phyloP scores from a whole-genome alignment of 2,113 vertebrate species.

The Spilogale gracilis region DNA sequence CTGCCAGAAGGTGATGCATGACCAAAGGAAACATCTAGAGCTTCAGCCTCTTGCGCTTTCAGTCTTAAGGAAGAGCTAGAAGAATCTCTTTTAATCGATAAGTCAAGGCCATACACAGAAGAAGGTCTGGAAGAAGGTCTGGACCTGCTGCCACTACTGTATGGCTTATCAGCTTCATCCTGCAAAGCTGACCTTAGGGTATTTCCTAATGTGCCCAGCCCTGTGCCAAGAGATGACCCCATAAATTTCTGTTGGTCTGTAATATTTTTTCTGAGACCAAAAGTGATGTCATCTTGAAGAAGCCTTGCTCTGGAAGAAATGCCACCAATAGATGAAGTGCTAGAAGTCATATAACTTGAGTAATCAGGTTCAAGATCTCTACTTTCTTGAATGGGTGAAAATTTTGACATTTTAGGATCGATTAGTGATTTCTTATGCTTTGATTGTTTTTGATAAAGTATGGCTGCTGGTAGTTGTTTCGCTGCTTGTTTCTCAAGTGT shows the following conservation, averaged over 20 bases:
- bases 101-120: conserved; percentile 97
- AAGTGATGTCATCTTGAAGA: conserved; percentile 98
- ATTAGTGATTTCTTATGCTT: conserved; percentile 97
- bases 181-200: conserved; percentile 91
- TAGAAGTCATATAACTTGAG: conserved; percentile 94
- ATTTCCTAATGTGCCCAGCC: conserved; percentile 92
- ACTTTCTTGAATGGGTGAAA: conserved; percentile 97
- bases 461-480: conserved; percentile 97
- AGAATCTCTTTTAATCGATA: conserved; percentile 97
- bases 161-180: conserved; percentile 95
- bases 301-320: conserved; percentile 95
- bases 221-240: conserved; percentile 92
- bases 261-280: conserved; percentile 98
- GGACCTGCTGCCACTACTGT: conserved; percentile 95
- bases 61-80: conserved; percentile 97
- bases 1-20: conserved; percentile 93
- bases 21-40: conserved; percentile 95
- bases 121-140: conserved; percentile 97
- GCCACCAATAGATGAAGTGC: conserved; percentile 93
- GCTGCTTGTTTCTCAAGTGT: conserved; percentile 99
- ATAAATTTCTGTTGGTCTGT: conserved; percentile 98
- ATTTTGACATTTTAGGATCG: conserved; percentile 97
- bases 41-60: conserved; percentile 95
- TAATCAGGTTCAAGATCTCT: conserved; percentile 97
- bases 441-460: conserved; percentile 98